Percentiles rank a stretch among this genome's conserved stretches.
Conservation (phyloP, 2,113 vertebrate species). For the Perca flavescens region DNA sequence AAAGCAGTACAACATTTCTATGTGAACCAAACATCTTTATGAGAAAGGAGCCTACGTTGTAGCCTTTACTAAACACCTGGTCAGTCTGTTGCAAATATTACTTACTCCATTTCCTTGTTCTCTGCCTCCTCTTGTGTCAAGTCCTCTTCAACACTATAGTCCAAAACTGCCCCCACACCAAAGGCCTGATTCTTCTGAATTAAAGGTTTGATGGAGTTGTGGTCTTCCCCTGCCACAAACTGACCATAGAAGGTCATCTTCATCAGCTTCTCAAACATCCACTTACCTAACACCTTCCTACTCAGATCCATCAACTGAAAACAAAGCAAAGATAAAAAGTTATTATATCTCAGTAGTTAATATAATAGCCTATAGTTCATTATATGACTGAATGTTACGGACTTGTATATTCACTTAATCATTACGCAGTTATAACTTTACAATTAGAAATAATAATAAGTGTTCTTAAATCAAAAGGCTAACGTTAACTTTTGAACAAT, state of each 20-base stretch:
- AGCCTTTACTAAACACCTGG: neutral
- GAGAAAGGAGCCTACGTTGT: neutral
- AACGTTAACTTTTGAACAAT: neutral
- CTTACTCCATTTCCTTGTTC: constrained; percentile 90
- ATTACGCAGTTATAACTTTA: neutral
- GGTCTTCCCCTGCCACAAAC: constrained; percentile 95
- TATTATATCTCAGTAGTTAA: neutral
- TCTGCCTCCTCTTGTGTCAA: constrained; percentile 87
- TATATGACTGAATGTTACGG: neutral
- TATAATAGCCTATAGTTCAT: no score
- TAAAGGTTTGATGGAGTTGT: constrained; percentile 90
- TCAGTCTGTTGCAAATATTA: neutral
- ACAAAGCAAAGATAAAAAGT: neutral
- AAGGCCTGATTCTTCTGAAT: constrained; percentile 88
- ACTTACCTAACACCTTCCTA: constrained; percentile 87
- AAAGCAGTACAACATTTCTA: neutral
- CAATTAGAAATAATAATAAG: neutral
- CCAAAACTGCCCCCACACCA: constrained; percentile 93
- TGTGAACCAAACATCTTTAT: neutral
- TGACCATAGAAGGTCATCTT: constrained; percentile 98
- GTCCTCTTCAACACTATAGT: constrained; percentile 94
- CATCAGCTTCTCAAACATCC: constrained; percentile 90
- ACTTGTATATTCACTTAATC: no score
- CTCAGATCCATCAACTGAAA: constrained; percentile 85
- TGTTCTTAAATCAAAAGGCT: neutral